Evolutionary conservation across 1,140 invertebrate species (phyloP), one percentile per base, ranked within the genome.

Genomic region (Chymomyza costata): DNA sequence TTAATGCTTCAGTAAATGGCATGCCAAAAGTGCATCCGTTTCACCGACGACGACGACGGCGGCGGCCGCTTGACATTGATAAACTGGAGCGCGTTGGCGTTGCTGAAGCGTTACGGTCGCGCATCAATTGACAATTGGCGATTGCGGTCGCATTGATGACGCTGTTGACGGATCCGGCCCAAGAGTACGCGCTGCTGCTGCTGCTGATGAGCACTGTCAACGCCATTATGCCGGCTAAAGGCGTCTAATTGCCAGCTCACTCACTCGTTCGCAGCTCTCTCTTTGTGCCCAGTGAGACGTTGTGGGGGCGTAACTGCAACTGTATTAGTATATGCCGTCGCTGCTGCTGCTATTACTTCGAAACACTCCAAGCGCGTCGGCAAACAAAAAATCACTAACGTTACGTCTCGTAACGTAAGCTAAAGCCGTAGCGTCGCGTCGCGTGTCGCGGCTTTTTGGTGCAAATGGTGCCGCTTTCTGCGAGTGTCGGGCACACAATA

Each of bases 221-320:
- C 82, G 82, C 82, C 81, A 83, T 74, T 82, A 82, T 78, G 70
- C 51, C 63, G 48, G 37, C 61, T 82, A 73, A 82, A 78, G 73
- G 67, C 67, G 78, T 73, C 80, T 83, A 82, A 83, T 82, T 80
- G 71, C 60, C 51, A 38, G 17, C 58, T 31, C 50, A 11, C n/a
- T 28, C 30, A 32, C 35, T 19, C 54, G 7, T 43, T 31, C 16
- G 35, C 47, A n/a, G 38, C 41, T 34, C 13, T 17, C 43, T 32
- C 31, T 41, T 8, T 45, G 7, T 28, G n/a, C n/a, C n/a, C n/a
- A n/a, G n/a, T n/a, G n/a, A n/a, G n/a, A n/a, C n/a, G 17, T 34
- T n/a, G 13, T 7, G 25, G 7, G 8, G 8, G 41, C 32, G 32
- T 14, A 3, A 10, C 32, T n/a, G n/a, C n/a, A n/a, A n/a, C n/a